These are phyloP conservation scores for Nymphalis urticae DNA, from an alignment of 2,888 invertebrate species.

Conservation along the genomic window DNA sequence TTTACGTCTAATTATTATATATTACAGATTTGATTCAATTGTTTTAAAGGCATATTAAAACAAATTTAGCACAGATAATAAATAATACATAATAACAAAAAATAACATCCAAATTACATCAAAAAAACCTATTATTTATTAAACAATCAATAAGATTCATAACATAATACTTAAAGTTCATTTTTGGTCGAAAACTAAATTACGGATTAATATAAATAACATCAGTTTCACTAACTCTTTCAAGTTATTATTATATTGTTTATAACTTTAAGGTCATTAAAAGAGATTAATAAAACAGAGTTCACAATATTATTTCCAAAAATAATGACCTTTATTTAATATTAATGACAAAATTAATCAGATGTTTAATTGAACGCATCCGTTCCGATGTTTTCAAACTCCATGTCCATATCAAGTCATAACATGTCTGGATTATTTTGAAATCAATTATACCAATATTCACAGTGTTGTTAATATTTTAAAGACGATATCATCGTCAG, in stretches of 20 bases:
- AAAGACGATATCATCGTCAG: slow-evolving; percentile 7
- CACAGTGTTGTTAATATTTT: not conserved
- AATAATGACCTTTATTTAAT: no score
- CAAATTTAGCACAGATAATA: not conserved
- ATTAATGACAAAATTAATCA: not conserved
- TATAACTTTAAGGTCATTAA: no score
- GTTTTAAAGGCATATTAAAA: not conserved
- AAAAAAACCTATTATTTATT: slow-evolving; percentile 3
- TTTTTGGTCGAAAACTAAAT: slow-evolving; percentile 8
- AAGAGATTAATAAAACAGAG: no score
- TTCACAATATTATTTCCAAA: no score
- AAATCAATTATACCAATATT: slow-evolving; percentile 7
- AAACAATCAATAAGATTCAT: slow-evolving; percentile 15
- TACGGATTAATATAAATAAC: slow-evolving; percentile 5
- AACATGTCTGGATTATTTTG: slow-evolving; percentile 12
- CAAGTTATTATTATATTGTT: no score
- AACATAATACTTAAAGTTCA: slow-evolving; percentile 33
- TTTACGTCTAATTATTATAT: slow-evolving; percentile 5
- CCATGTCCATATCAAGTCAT: slow-evolving; percentile 19
- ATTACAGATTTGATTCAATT: slow-evolving; percentile 4
- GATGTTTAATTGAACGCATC: slow-evolving; percentile 2
- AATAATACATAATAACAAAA: not conserved
- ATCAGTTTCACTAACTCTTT: not conserved
- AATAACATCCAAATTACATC: not conserved
- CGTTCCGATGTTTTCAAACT: slow-evolving; percentile 21